phyloP scores from a whole-genome alignment of 2,888 invertebrate species.

The Chouioia cunea region DNA sequence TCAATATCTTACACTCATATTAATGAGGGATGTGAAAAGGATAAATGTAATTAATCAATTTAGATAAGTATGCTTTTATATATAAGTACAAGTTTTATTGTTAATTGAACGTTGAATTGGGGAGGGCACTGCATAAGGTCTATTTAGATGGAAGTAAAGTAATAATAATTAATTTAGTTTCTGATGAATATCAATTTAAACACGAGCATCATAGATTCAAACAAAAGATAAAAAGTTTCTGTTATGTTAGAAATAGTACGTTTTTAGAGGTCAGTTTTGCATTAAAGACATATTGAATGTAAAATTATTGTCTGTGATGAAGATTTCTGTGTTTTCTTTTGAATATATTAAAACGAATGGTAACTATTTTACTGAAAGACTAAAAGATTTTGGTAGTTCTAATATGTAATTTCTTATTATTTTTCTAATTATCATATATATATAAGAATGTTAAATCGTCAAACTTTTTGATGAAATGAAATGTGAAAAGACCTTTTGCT shows the following conservation, averaged over 20 bases:
- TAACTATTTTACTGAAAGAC: neutral
- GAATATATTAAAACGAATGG: neutral
- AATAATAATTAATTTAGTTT: conserved; percentile 25
- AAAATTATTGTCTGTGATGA: no score
- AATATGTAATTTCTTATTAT: conserved; percentile 6
- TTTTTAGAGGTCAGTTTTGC: no score
- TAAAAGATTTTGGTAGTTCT: conserved; percentile 14
- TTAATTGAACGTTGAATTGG: conserved; percentile 59
- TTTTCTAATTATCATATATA: neutral
- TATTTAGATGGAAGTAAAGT: conserved; percentile 42
- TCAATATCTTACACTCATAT: conserved; percentile 7
- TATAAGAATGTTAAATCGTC: conserved; percentile 24
- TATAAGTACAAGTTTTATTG: conserved; percentile 39
- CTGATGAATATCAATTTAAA: no score
- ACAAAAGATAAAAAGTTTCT: neutral
- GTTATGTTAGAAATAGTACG: neutral
- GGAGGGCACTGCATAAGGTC: conserved; percentile 63
- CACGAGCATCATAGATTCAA: neutral
- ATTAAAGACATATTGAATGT: no score
- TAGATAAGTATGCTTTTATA: neutral
- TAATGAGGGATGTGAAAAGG: conserved; percentile 16
- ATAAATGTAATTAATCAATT: conserved; percentile 11
- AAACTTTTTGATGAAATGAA: conserved; percentile 39
- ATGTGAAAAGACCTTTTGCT: conserved; percentile 37
- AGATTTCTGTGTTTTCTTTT: neutral